Evolutionary conservation across 2,888 invertebrate genomes (phyloP), one percentile per base, ranked within the genome.

Genomic region (Epirrhoe alternata): DNA sequence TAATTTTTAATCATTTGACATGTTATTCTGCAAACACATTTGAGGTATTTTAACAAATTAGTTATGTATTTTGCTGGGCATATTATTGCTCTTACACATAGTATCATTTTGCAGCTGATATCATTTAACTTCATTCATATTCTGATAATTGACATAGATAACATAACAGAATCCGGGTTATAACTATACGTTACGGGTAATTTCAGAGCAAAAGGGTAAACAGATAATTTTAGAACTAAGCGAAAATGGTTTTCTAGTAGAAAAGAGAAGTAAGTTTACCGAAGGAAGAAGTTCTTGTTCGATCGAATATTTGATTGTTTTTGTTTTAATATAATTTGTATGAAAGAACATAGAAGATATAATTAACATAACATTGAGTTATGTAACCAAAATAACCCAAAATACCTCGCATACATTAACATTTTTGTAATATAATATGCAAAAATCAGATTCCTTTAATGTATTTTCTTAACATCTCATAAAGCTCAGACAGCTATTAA

Each of bases 401-500:
- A 45, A 56, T 12, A 53, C 38, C 47, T 35, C 33, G 17, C 14
- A 50, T 56, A 59, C 49, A 51, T 60, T 33, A 60, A 14, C 38
- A 60, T 63, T 64, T 50, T 63, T 49, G 56, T 53, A 60, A 64
- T 51, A 63, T 63, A 60, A 63, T 67, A 67, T 47, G 52, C 63
- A 35, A 61, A 55, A 57, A 61, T 38, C 12, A 33, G 69, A 66
- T 63, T 67, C 62, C 53, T 60, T 30, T 64, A 62, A 68, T 64
- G 66, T 70, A 64, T 68, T 70, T 70, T 74, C 66, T 65, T 64
- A 66, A 66, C 68, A 62, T 70, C 67, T 69, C 64, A 69, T 65
- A 73, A 72, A 66, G 63, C 69, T 61, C 72, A 73, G 71, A 72
- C 68, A 76, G 70, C 70, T 72, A 69, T 73, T 73, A 75, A 71